Conservation (phyloP, 53 echinoderm and acorn worm species). For the Stichopus horrens region DNA sequence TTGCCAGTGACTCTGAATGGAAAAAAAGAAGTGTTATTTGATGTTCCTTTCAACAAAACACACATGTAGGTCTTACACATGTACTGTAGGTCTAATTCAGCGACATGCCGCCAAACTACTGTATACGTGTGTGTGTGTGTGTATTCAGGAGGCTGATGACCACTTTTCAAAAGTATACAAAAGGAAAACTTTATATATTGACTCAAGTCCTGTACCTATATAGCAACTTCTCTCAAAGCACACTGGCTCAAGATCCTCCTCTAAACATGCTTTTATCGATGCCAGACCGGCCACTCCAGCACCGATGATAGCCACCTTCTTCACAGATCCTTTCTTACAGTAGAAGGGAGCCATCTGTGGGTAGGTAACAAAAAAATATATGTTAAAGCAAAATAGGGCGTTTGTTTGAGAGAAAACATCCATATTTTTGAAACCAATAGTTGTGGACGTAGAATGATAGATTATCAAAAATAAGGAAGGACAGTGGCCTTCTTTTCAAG, state of each 20-base stretch:
- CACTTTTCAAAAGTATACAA: neutral
- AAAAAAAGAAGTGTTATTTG: too few relatives aligned
- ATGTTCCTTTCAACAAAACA: too few relatives aligned
- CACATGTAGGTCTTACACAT: neutral
- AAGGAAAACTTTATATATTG: neutral
- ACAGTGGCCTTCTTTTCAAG: too few relatives aligned
- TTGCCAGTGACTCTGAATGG: too few relatives aligned
- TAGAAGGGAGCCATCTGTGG: too few relatives aligned
- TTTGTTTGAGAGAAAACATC: too few relatives aligned
- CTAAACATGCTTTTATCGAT: constrained; percentile 63
- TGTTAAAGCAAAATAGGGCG: too few relatives aligned
- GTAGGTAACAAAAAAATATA: too few relatives aligned
- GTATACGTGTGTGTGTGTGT: neutral
- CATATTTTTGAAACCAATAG: too few relatives aligned
- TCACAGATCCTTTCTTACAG: too few relatives aligned
- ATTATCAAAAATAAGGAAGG: too few relatives aligned
- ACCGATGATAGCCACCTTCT: constrained; percentile 64
- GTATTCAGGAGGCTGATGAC: neutral
- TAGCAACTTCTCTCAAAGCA: constrained; percentile 60
- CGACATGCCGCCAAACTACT: neutral
- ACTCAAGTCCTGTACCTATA: constrained; percentile 47
- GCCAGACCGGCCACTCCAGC: constrained; percentile 62
- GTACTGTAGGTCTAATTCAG: neutral
- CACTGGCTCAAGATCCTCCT: constrained; percentile 69
- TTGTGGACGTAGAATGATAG: too few relatives aligned